Evolutionary conservation across 2,113 vertebrate species (phyloP).

Genomic region (Planiliza haematocheilus): DNA sequence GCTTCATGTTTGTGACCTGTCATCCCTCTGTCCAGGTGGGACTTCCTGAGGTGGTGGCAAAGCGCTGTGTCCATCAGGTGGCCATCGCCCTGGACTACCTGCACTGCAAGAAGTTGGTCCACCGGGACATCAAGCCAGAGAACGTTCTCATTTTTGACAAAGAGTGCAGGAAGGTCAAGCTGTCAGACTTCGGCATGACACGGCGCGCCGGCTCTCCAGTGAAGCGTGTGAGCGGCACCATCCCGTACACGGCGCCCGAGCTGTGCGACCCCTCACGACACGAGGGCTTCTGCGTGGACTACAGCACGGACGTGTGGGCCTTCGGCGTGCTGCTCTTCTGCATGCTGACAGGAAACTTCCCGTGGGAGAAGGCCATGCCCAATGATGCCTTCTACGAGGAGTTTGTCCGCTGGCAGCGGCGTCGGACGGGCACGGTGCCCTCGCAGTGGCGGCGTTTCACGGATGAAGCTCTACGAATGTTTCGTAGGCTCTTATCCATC

Average conservation of each 20-base stretch:
- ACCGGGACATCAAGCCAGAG: conserved; percentile 87
- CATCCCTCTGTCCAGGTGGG: conserved; percentile 77
- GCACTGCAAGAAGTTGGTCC: conserved; percentile 85
- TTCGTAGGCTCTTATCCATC: conserved; percentile 81
- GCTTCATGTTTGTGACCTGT: too few species aligned
- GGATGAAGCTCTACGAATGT: conserved; percentile 83
- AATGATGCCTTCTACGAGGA: conserved; percentile 85
- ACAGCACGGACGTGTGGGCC: conserved; percentile 87
- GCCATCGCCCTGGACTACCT: conserved; percentile 86
- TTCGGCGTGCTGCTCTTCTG: conserved; percentile 88
- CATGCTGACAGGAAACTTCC: conserved; percentile 88
- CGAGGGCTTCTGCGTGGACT: conserved; percentile 85
- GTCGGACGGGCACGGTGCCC: conserved; percentile 68
- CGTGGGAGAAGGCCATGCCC: conserved; percentile 86
- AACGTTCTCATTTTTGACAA: conserved; percentile 88
- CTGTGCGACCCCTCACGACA: conserved; percentile 81
- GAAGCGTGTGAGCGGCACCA: conserved; percentile 86
- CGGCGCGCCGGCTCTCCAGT: conserved; percentile 82
- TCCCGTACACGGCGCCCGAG: conserved; percentile 87
- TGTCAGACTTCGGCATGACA: conserved; percentile 88
- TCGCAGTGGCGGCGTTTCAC: conserved; percentile 88
- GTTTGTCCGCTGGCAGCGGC: conserved; percentile 85
- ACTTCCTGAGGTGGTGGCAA: conserved; percentile 81
- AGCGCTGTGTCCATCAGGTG: conserved; percentile 87
- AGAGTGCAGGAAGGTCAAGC: conserved; percentile 86